These are phyloP conservation scores for Amniataba percoides DNA, from an alignment of 2,797 vertebrate genomes.

Conservation along the genomic window DNA sequence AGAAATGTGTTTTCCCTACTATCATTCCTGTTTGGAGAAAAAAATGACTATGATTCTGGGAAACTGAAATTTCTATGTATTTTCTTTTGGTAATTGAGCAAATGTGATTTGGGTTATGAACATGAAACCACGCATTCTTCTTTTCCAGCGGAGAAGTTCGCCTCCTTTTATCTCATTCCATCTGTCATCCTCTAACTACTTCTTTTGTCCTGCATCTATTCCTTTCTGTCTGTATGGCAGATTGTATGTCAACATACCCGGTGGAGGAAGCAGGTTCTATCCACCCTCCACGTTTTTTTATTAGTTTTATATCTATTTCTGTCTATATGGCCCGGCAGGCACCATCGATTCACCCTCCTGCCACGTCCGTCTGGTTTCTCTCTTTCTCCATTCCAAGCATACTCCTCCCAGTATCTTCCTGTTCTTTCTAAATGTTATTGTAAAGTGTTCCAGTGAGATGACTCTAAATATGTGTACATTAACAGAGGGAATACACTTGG, in stretches of 20 bases:
- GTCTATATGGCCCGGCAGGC: conserved; percentile 58
- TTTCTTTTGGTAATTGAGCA: conserved; percentile 77
- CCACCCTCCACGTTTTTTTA: conserved; percentile 44
- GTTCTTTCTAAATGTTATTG: conserved; percentile 92
- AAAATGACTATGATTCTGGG: conserved; percentile 77
- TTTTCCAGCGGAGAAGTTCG: conserved; percentile 42
- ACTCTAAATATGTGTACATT: conserved; percentile 92
- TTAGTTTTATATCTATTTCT: conserved; percentile 72
- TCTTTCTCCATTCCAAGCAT: conserved; percentile 70
- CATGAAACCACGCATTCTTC: conserved; percentile 58
- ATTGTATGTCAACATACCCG: conserved; percentile 62
- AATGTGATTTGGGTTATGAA: conserved; percentile 82
- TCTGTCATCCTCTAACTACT: conserved; percentile 48
- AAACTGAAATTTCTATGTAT: conserved; percentile 79
- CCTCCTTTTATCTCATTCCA: conserved; percentile 52
- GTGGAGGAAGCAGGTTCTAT: conserved; percentile 58
- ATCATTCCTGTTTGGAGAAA: conserved; percentile 82
- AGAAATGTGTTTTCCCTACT: conserved; percentile 85
- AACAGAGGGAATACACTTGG: conserved; percentile 92
- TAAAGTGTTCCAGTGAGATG: conserved; percentile 92
- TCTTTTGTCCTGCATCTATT: conserved; percentile 54
- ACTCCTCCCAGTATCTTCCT: conserved; percentile 85
- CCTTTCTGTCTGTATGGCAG: conserved; percentile 67
- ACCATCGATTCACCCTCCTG: conserved; percentile 48
- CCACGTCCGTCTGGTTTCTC: conserved; percentile 70